Base-by-base conservation (phyloP, 2,113 vertebrate genomes). In the Lophura nycthemera region DNA sequence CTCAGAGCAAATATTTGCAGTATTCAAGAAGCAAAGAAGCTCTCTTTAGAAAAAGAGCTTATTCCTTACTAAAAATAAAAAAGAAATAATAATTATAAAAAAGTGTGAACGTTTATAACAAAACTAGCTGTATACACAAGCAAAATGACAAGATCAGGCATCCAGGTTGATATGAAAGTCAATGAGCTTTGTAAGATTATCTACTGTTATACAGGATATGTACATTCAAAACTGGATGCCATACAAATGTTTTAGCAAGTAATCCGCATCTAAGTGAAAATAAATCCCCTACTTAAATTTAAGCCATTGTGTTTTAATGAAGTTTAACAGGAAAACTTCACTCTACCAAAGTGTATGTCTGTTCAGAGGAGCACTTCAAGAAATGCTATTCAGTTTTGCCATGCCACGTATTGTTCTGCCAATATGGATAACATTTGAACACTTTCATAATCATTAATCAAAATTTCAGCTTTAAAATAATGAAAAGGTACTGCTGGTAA, bases 181-280 rank as follows among this genome's bases (percentile, higher is more conserved):
- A 87, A 88, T 64, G 54, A 93, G 11, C 6, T 54, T n/a, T 90
- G 40, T 54, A 69, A 72, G 40, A 25, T 79, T 85, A 76, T 73
- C 76, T 85, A 34, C 21, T 42, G 2, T 59, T 76, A 11, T 43
- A 70, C 43, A 67, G 13, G 25, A 20, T 59, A 59, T 13, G n/a
- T 61, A 69, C n/a, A 54, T 73, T 76, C 34, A 67, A 72, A 88
- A 50, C 12, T 85, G 60, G 73, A 85, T 64, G 19, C 3, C 12
- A 17, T 52, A n/a, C 0, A 29, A 66, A 76, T 66, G 29, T 47
- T 94, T 89, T 77, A 89, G 50, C 25, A 91, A 94, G 61, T 85
- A 92, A 95, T 89, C 42, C 42, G 42, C 45, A 73, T 38, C 29
- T 85, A 95, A 96, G 42, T 89, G 78, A 83, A 94, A 93, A 87